Evolutionary conservation across 2,113 vertebrate species (phyloP), one percentile per base, ranked within the genome.

Genomic region (Podarcis raffonei): DNA sequence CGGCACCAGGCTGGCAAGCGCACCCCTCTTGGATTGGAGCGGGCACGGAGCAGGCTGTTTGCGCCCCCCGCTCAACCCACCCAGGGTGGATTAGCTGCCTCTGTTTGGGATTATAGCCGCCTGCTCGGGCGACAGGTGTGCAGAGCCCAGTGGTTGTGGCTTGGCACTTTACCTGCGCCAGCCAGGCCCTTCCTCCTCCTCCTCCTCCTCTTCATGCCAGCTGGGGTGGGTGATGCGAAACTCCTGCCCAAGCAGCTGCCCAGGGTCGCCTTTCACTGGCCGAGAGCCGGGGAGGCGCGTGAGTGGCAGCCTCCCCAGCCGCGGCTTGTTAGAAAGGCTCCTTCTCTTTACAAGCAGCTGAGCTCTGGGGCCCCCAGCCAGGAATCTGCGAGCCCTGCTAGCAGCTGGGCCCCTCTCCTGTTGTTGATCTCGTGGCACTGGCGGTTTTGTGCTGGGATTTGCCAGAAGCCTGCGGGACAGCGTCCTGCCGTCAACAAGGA

Each of bases 231-330:
- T 5, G 2, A 37, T 22, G 75, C 2, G 8, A 4, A 11, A 83
- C 93, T 94, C 95, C 94, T 95, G 94, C 90, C 25, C 53, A 27
- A 32, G 86, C 93, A 95, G 95, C 94, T 95, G 95, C 90, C 25
- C 53, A 27, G 37, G 86, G 84, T 88, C 32, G 86, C 59, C 88
- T 94, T 93, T 85, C 89, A 6, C 83, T 87, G 23, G 8, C 74
- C 23, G 3, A 2, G 1, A 30, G 81, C 25, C 25, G 2, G 62
- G 11, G 0, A 15, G 9, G 25, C 18, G 15, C 37, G 18, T 27
- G 20, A 12, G n/a, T 16, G 3, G 11, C 11, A 62, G 22, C 16
- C 42, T 39, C 30, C 66, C 16, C 27, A 22, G n/a, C 48, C 53
- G 2, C 18, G 9, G 37, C 22, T 65, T 37, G 20, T 62, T 59